phyloP scores from a whole-genome alignment of 2,113 vertebrate species.

The Canis aureus region DNA sequence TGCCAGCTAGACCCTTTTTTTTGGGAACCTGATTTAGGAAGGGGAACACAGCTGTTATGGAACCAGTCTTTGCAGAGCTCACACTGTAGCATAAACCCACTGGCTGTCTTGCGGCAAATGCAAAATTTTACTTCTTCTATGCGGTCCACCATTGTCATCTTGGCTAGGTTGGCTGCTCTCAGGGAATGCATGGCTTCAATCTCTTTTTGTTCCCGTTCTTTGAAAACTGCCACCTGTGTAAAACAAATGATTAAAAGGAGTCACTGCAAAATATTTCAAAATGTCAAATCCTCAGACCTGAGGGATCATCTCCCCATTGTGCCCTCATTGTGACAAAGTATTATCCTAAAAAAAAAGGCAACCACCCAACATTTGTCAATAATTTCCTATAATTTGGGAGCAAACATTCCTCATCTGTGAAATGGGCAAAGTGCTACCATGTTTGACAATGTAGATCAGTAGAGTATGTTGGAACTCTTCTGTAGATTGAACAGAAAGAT shows the following conservation, averaged over 20 bases:
- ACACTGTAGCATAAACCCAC: conserved; percentile 98
- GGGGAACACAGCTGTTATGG: conserved; percentile 96
- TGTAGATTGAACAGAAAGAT: not conserved
- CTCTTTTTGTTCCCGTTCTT: conserved; percentile 96
- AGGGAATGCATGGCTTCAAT: conserved; percentile 96
- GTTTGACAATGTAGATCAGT: not conserved
- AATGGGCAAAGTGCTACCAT: not conserved
- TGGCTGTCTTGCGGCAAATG: conserved; percentile 95
- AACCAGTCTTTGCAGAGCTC: conserved; percentile 99
- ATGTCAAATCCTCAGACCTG: not conserved
- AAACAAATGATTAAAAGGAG: conserved; percentile 59
- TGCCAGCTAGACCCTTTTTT: conserved; percentile 96
- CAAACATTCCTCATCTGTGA: not conserved
- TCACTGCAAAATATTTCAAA: conserved; percentile 33
- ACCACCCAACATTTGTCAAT: not conserved
- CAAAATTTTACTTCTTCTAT: conserved; percentile 99
- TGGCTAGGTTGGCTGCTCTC: conserved; percentile 96
- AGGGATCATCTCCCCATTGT: not conserved
- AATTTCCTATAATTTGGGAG: not conserved
- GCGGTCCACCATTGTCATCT: conserved; percentile 98
- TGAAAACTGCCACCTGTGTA: conserved; percentile 94
- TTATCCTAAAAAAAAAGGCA: not conserved
- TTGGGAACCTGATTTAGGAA: conserved; percentile 95
- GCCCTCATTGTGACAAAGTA: not conserved
- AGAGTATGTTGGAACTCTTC: not conserved